These are phyloP conservation scores for Entelurus aequoreus DNA, from an alignment of 2,113 vertebrate genomes.

Conservation along the genomic window DNA sequence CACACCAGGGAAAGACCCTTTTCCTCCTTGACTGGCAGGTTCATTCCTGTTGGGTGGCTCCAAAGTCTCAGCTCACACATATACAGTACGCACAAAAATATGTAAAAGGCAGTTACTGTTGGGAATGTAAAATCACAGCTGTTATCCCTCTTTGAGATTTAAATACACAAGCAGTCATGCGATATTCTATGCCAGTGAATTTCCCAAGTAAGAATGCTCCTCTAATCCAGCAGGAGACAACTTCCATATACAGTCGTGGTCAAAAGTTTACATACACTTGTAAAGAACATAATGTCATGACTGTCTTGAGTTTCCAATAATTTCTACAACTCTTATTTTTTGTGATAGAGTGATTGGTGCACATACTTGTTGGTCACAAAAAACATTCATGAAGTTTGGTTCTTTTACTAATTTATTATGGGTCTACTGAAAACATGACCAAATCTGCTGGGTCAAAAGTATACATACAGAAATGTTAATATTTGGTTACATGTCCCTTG, in stretches of 20 bases:
- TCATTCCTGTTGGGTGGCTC: slow-evolving; percentile 23
- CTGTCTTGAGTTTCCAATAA: too few relatives aligned
- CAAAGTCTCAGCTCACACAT: slow-evolving; percentile 17
- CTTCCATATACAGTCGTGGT: background rate
- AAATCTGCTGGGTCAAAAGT: too few relatives aligned
- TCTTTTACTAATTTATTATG: too few relatives aligned
- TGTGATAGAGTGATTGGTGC: too few relatives aligned
- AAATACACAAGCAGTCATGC: slow-evolving; percentile 37
- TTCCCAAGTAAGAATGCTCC: slow-evolving; percentile 23
- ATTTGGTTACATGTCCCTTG: too few relatives aligned
- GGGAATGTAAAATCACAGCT: slow-evolving; percentile 50
- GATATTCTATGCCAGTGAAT: slow-evolving; percentile 31
- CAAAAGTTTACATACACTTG: too few relatives aligned
- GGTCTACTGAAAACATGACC: too few relatives aligned
- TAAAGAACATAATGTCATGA: too few relatives aligned
- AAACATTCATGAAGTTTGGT: too few relatives aligned
- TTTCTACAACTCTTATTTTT: too few relatives aligned
- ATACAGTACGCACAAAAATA: slow-evolving; percentile 12
- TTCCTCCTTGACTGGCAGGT: slow-evolving; percentile 41
- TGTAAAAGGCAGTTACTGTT: slow-evolving; percentile 21
- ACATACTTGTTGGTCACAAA: too few relatives aligned
- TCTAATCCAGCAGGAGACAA: slow-evolving; percentile 10
- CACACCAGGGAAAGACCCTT: slow-evolving; percentile 32
- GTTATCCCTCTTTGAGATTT: slow-evolving; percentile 22
- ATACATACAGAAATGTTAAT: too few relatives aligned